phyloP scores from a whole-genome alignment of 2,888 invertebrate species.

The Onchidella celtica region DNA sequence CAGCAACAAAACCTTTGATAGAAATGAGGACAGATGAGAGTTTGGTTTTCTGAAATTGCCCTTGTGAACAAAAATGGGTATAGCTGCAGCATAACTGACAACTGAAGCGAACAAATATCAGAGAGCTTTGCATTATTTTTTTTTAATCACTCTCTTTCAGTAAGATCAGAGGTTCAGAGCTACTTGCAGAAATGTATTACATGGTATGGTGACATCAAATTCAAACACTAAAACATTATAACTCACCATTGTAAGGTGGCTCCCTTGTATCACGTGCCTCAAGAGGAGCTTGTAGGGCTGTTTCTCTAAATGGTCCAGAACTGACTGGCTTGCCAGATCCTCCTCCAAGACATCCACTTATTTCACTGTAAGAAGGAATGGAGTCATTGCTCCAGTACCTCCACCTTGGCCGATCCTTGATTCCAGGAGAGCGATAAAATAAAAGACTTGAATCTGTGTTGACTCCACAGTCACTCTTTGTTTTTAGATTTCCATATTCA shows the following conservation, averaged over 20 bases:
- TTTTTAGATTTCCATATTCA: constrained; percentile 51
- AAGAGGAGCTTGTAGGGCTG: constrained; percentile 69
- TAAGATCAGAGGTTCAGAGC: no score
- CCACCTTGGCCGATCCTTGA: constrained; percentile 63
- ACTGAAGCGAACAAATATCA: no score
- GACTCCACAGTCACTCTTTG: constrained; percentile 51
- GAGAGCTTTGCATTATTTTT: no score
- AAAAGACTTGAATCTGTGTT: constrained; percentile 65
- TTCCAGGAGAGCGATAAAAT: constrained; percentile 51
- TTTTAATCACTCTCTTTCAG: no score
- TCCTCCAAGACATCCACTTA: constrained; percentile 46
- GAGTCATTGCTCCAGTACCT: constrained; percentile 75
- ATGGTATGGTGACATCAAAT: no score
- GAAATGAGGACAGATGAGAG: no score
- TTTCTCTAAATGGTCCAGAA: constrained; percentile 66
- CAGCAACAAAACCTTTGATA: no score
- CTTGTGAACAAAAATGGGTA: no score
- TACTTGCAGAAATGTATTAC: no score
- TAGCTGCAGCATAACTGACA: no score
- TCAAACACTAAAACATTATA: no score
- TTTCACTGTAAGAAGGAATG: constrained; percentile 64
- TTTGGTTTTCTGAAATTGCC: no score
- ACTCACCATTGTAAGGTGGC: constrained; percentile 62
- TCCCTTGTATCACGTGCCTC: constrained; percentile 65
- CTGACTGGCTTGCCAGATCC: neutral